Evolutionary conservation across 2,797 vertebrate species (phyloP).

Genomic region (Tympanoctomys barrerae): DNA sequence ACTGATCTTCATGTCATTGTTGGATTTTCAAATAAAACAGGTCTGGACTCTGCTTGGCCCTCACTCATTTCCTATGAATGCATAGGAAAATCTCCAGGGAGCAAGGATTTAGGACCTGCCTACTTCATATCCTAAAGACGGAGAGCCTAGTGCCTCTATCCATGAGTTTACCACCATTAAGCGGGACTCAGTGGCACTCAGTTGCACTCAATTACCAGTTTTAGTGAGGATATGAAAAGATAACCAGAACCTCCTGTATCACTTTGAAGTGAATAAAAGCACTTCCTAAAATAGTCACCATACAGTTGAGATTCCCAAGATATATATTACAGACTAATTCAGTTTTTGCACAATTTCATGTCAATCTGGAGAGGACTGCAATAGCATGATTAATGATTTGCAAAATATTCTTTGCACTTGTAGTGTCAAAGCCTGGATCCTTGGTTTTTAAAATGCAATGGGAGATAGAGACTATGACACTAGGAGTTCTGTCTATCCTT

Average conservation of each 20-base stretch:
- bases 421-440: slow-evolving; percentile 4
- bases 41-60: neutral
- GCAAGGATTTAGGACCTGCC: neutral
- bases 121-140: neutral
- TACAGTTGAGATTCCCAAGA: neutral
- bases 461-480: neutral
- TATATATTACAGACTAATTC: neutral
- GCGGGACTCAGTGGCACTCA: neutral
- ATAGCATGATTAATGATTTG: slow-evolving; percentile 51
- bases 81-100: neutral
- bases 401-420: slow-evolving; percentile 33
- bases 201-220: neutral
- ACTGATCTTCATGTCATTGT: neutral
- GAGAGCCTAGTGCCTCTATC: neutral
- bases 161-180: neutral
- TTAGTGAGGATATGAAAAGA: neutral
- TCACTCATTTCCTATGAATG: neutral
- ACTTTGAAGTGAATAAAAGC: neutral
- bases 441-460: slow-evolving; percentile 44
- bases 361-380: neutral
- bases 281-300: neutral
- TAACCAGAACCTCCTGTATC: neutral
- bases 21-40: slow-evolving; percentile 54
- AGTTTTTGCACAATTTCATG: slow-evolving; percentile 2
- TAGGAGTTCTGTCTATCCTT: slow-evolving; percentile 3